Percentiles rank a stretch among this genome's conserved stretches.
Conservation (phyloP, 2,888 invertebrate genomes). For the Platycheirus albimanus region DNA sequence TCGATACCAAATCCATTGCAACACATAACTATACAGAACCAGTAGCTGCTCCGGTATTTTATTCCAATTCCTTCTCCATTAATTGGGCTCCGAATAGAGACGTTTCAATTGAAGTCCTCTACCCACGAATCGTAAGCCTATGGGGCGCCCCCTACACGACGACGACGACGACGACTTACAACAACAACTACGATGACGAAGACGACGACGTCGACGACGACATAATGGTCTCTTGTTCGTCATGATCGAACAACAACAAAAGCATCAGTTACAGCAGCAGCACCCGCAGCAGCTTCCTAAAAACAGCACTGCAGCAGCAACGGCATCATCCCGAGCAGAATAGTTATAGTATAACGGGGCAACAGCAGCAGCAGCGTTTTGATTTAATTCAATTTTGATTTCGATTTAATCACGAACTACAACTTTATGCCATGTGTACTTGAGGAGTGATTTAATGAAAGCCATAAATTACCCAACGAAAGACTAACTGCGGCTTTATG, state of each 20-base stretch:
- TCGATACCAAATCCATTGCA: constrained; percentile 55
- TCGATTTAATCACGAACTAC: constrained; percentile 73
- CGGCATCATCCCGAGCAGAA: constrained; percentile 39
- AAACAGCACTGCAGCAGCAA: neutral
- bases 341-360: neutral
- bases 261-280: constrained; percentile 33
- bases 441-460: constrained; percentile 72
- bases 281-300: constrained; percentile 30
- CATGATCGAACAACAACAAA: constrained; percentile 52
- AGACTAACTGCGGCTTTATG: constrained; percentile 59
- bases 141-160: constrained; percentile 61
- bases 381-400: constrained; percentile 73
- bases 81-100: constrained; percentile 70
- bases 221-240: constrained; percentile 57
- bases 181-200: constrained; percentile 68
- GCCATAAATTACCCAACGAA: constrained; percentile 70
- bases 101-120: constrained; percentile 64
- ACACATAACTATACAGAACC: constrained; percentile 42
- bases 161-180: constrained; percentile 27
- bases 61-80: constrained; percentile 65
- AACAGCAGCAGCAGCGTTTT: constrained; percentile 59
- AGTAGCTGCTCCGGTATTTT: constrained; percentile 69
- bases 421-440: constrained; percentile 72
- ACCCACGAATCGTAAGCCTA: constrained; percentile 61
- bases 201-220: constrained; percentile 48